Base-by-base conservation (phyloP, 2,797 vertebrate genomes). In the Hyperoplus lanceolatus region DNA sequence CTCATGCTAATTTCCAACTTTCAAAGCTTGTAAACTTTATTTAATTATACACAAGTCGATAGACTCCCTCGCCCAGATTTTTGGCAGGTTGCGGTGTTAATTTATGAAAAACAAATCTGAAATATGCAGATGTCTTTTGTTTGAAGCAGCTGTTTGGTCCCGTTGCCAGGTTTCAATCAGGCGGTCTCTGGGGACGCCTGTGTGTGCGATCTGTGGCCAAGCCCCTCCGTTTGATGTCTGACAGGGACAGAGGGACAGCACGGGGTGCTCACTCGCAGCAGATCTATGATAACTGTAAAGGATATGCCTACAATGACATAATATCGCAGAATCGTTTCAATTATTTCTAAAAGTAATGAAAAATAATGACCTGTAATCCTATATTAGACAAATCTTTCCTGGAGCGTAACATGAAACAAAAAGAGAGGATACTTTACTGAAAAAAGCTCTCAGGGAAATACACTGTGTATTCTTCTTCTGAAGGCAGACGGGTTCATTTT, bases 51-150 rank as follows among this genome's bases (percentile, higher is more conserved):
- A 93, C 94, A 94, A 93, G 96, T 92, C 87, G 61, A 92, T 94
- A 93, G 95, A 96, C 95, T 96, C 96, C 96, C 96, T 96, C 93
- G 94, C 95, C 95, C 95, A 94, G 96, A 84, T 90, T 88, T 96
- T 96, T 98, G 97, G 97, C 97, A 98, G 97, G 96, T 97, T 97
- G 97, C 90, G 89, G 96, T 95, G 97, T 97, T 98, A 98, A 98
- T 99, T 99, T 98, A 99, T 99, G 97, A 98, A 99, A 98, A 98
- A 98, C 97, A 98, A 98, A 98, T 97, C 96, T 97, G 96, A 98
- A 97, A 97, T 98, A 98, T 99, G 97, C 97, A 99, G 97, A 99
- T 98, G 98, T 96, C 97, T 98, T 98, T 99, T 98, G 97, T 99
- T 97, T 97, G 97, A 97, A 98, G 97, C 98, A 99, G 98, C 97